phyloP scores from a whole-genome alignment of 2,888 invertebrate genomes.

The Cataglyphis cursor region DNA sequence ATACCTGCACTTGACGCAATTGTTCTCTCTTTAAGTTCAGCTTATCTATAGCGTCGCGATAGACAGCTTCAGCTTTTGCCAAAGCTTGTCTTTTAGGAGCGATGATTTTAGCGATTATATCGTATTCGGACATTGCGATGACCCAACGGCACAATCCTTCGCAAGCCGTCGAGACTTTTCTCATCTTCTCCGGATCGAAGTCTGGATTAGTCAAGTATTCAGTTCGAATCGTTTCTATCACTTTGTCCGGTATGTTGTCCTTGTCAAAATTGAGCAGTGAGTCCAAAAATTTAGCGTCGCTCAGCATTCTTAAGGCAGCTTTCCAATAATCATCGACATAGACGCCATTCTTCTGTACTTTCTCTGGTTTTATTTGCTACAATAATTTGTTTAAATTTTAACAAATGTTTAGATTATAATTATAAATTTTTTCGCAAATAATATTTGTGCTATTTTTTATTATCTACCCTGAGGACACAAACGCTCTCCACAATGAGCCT shows the following conservation, averaged over 20 bases:
- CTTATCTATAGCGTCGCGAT: slow-evolving; percentile 91
- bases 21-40: slow-evolving; percentile 93
- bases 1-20: slow-evolving; percentile 89
- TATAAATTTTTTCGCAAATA: neutral
- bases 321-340: slow-evolving; percentile 97
- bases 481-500: slow-evolving; percentile 98
- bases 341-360: slow-evolving; percentile 94
- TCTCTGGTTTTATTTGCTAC: slow-evolving; percentile 95
- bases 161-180: slow-evolving; percentile 94
- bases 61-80: slow-evolving; percentile 94
- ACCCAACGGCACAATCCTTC: slow-evolving; percentile 98
- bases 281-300: slow-evolving; percentile 97
- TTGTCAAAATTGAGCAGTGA: slow-evolving; percentile 95
- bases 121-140: slow-evolving; percentile 97
- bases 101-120: slow-evolving; percentile 96
- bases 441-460: neutral
- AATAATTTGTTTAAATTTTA: slow-evolving; percentile 21
- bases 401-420: neutral
- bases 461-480: slow-evolving; percentile 93
- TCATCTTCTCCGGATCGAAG: slow-evolving; percentile 97
- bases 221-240: slow-evolving; percentile 94
- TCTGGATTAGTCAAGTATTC: slow-evolving; percentile 94
- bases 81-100: slow-evolving; percentile 98
- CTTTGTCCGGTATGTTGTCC: slow-evolving; percentile 94
- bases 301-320: slow-evolving; percentile 94